Evolutionary conservation across 2,888 invertebrate genomes (phyloP).

Genomic region (Hypselothyrea guttata): DNA sequence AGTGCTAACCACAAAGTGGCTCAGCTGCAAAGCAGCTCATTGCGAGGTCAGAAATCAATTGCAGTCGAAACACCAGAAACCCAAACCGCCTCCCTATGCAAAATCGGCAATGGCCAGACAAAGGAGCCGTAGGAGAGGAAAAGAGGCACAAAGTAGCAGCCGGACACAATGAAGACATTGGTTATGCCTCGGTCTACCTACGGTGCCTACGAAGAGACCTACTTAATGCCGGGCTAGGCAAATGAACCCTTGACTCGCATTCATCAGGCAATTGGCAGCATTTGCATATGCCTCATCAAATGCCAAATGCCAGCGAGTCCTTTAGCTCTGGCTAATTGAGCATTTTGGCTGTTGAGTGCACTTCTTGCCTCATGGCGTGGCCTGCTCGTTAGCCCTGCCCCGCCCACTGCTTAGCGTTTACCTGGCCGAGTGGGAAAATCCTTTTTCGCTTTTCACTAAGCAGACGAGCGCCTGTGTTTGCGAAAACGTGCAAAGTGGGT

Average conservation of each 20-base stretch:
- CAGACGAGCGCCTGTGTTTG: conserved; percentile 37
- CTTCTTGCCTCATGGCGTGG: conserved; percentile 47
- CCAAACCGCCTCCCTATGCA: conserved; percentile 59
- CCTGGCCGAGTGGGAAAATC: conserved; percentile 47
- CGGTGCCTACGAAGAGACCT: neutral
- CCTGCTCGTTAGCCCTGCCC: conserved; percentile 56
- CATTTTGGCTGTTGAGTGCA: conserved; percentile 64
- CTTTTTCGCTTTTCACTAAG: conserved; percentile 64
- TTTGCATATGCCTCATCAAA: conserved; percentile 50
- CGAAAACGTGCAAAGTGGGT: conserved; percentile 79
- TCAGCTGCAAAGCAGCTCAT: conserved; percentile 55
- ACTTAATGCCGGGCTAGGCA: conserved; percentile 46
- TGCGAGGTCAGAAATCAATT: conserved; percentile 72
- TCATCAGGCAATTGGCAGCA: conserved; percentile 74
- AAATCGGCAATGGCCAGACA: conserved; percentile 38
- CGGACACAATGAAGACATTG: conserved; percentile 65
- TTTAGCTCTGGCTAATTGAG: conserved; percentile 64
- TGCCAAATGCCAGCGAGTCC: conserved; percentile 47
- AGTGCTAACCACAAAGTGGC: conserved; percentile 49
- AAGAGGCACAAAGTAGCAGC: neutral
- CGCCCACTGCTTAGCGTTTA: conserved; percentile 21
- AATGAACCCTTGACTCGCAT: conserved; percentile 74
- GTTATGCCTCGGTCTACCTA: conserved; percentile 49
- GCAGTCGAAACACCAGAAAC: conserved; percentile 44
- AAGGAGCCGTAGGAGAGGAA: conserved; percentile 31